Conservation (phyloP, 2,888 invertebrate genomes). For the Pemphredon lugubris region DNA sequence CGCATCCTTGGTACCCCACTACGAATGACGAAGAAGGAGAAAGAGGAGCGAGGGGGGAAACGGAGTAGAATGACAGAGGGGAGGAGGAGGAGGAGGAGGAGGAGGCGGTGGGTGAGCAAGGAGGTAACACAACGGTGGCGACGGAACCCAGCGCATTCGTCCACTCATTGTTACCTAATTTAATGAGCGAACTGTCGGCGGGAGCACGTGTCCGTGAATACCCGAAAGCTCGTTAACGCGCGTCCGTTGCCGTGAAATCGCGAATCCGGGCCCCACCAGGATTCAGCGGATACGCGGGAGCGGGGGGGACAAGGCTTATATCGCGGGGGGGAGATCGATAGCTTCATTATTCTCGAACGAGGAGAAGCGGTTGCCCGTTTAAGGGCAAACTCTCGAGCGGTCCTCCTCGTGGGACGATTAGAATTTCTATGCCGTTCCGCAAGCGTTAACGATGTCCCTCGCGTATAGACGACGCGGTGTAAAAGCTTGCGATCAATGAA, state of each 20-base stretch:
- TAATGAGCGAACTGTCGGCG: slow-evolving; percentile 66
- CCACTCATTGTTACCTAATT: slow-evolving; percentile 73
- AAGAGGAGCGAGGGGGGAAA: slow-evolving; percentile 25
- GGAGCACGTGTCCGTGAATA: slow-evolving; percentile 67
- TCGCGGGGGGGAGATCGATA: no score
- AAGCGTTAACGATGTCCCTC: no score
- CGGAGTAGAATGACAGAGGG: slow-evolving; percentile 24
- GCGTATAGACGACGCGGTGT: no score
- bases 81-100: neutral
- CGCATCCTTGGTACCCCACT: slow-evolving; percentile 63
- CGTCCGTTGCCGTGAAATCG: slow-evolving; percentile 66
- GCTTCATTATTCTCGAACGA: no score
- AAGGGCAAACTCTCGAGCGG: no score
- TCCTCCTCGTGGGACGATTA: no score
- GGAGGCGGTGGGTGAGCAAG: neutral
- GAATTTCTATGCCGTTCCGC: no score
- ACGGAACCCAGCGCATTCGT: slow-evolving; percentile 42
- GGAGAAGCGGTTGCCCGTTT: no score
- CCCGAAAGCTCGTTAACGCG: slow-evolving; percentile 66
- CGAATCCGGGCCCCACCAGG: slow-evolving; percentile 35
- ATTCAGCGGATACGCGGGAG: neutral
- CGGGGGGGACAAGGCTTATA: no score
- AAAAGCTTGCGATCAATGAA: no score
- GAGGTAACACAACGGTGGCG: slow-evolving; percentile 16
- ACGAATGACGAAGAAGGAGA: slow-evolving; percentile 45